Conservation (phyloP, 2,888 invertebrate species). For the Atrina japonica region DNA sequence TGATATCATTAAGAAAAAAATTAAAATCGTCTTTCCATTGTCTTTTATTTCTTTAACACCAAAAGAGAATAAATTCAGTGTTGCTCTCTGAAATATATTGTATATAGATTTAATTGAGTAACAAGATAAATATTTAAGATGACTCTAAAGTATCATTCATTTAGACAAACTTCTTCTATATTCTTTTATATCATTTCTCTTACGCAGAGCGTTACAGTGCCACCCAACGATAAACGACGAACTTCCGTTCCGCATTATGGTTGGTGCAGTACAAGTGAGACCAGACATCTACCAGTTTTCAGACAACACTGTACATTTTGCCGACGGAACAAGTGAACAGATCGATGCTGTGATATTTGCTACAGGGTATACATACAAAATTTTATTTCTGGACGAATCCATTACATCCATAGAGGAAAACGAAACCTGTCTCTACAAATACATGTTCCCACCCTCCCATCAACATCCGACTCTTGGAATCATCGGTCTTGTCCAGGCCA, state of each 20-base stretch:
- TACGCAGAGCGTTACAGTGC: conserved; percentile 69
- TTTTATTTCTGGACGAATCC: conserved; percentile 72
- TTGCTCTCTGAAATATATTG: too few species aligned
- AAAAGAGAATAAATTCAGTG: too few species aligned
- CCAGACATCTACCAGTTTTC: conserved; percentile 72
- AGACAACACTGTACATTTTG: conserved; percentile 71
- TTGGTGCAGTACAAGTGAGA: conserved; percentile 76
- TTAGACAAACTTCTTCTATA: too few species aligned
- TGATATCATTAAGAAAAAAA: too few species aligned
- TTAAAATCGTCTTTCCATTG: too few species aligned
- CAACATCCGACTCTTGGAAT: conserved; percentile 76
- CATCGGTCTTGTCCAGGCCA: conserved; percentile 80
- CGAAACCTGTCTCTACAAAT: conserved; percentile 79
- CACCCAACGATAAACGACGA: conserved; percentile 81
- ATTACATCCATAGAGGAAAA: conserved; percentile 73
- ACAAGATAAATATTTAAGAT: too few species aligned
- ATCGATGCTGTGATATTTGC: conserved; percentile 79
- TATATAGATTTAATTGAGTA: too few species aligned
- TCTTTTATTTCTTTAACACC: too few species aligned
- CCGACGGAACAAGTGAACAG: conserved; percentile 70
- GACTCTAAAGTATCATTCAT: too few species aligned
- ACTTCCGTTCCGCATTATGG: conserved; percentile 81
- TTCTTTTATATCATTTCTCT: too few species aligned
- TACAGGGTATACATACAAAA: conserved; percentile 81
- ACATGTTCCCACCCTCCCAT: conserved; percentile 78